Percentiles rank a stretch among this genome's conserved stretches.
Evolutionary conservation across 2,888 invertebrate genomes (phyloP).

Genomic region (Cyrtodaria siliqua): DNA sequence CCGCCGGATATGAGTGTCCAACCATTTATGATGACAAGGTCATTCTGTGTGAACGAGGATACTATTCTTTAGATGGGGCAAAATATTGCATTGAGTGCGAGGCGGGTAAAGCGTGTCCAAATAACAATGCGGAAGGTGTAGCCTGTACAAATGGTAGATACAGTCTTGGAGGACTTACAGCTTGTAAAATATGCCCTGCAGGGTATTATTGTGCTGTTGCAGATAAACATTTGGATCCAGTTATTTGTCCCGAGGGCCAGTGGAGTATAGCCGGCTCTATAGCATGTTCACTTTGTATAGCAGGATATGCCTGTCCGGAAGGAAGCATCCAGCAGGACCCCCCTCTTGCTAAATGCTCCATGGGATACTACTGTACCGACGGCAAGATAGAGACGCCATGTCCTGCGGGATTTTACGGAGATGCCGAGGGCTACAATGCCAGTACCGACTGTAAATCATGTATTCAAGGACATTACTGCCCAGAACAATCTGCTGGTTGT

Average conservation of each 20-base stretch:
- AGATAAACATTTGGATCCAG: constrained; percentile 59
- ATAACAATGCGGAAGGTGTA: constrained; percentile 69
- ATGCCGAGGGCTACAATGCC: constrained; percentile 68
- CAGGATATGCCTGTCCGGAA: constrained; percentile 79
- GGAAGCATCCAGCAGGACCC: constrained; percentile 78
- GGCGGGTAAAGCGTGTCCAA: constrained; percentile 80
- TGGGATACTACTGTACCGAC: constrained; percentile 82
- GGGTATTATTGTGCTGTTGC: constrained; percentile 77
- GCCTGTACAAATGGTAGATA: constrained; percentile 78
- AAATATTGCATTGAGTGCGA: constrained; percentile 78
- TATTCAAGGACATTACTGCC: constrained; percentile 83
- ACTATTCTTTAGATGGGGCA: constrained; percentile 75
- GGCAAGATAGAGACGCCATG: constrained; percentile 78
- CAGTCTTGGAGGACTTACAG: constrained; percentile 78
- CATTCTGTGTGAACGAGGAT: constrained; percentile 74
- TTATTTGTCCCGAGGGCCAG: constrained; percentile 77
- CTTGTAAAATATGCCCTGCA: constrained; percentile 79
- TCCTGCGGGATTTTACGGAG: constrained; percentile 82
- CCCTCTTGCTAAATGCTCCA: constrained; percentile 72
- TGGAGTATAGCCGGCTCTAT: constrained; percentile 69
- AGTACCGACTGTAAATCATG: constrained; percentile 76
- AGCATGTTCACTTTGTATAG: constrained; percentile 69
- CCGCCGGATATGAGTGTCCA: constrained; percentile 82
- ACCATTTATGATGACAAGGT: constrained; percentile 74
- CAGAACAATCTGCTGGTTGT: constrained; percentile 76